These are phyloP conservation scores for Triplophysa tibetana DNA, from an alignment of 2,113 vertebrate genomes.

Conservation along the genomic window DNA sequence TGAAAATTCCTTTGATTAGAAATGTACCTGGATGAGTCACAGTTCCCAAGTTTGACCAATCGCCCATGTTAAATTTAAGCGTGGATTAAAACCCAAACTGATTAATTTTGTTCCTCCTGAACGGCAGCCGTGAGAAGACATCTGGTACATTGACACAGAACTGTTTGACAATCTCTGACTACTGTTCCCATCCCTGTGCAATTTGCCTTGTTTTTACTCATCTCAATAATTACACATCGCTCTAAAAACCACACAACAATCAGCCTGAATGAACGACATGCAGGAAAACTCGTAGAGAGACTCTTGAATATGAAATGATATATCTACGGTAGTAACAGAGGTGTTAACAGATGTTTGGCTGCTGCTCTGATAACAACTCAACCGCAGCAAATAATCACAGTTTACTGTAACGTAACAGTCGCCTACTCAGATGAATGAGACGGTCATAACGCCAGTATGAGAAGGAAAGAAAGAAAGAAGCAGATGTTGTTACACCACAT, in stretches of 20 bases:
- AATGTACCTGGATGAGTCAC: neutral
- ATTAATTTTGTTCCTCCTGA: slow-evolving; percentile 34
- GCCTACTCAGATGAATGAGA: slow-evolving; percentile 48
- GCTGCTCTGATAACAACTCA: slow-evolving; percentile 41
- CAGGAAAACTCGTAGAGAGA: slow-evolving; percentile 23
- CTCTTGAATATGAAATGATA: slow-evolving; percentile 21
- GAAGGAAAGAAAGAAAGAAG: neutral
- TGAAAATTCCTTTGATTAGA: neutral
- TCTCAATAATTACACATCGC: slow-evolving; percentile 36
- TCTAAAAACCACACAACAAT: slow-evolving; percentile 25
- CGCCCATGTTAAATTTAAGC: neutral
- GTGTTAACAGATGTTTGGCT: slow-evolving; percentile 35
- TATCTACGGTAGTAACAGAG: slow-evolving; percentile 19
- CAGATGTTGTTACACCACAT: slow-evolving; percentile 36
- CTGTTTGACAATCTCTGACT: slow-evolving; percentile 29
- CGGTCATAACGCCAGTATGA: slow-evolving; percentile 17
- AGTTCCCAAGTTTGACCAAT: slow-evolving; percentile 1
- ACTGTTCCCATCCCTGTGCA: slow-evolving; percentile 36
- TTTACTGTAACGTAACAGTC: slow-evolving; percentile 47
- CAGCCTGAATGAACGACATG: slow-evolving; percentile 37
- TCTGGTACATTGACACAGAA: slow-evolving; percentile 40
- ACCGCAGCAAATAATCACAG: slow-evolving; percentile 64
- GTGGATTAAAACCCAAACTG: slow-evolving; percentile 33
- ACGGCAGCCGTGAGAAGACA: slow-evolving; percentile 29
- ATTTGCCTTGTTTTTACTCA: slow-evolving; percentile 34